Conservation (phyloP, 2,888 invertebrate species). For the Meghimatium bilineatum region DNA sequence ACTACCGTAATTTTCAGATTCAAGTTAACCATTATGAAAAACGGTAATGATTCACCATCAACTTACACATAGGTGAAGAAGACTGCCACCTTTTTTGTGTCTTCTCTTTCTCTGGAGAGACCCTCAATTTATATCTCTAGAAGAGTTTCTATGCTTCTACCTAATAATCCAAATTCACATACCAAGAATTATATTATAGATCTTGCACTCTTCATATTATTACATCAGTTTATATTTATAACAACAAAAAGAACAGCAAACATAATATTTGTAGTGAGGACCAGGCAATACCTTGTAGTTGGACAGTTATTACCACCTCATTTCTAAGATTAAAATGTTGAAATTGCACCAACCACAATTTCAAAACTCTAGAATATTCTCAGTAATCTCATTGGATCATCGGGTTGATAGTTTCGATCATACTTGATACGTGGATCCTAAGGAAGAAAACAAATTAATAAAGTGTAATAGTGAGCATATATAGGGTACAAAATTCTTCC, state of each 20-base stretch:
- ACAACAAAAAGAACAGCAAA: not conserved
- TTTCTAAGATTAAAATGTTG: not conserved
- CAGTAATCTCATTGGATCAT: slow-evolving; percentile 1
- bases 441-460: slow-evolving; percentile 1
- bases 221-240: not conserved
- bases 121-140: too few relatives aligned
- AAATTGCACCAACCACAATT: not conserved
- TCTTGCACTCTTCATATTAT: not conserved
- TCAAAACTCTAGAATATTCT: slow-evolving; percentile 16
- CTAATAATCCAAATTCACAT: too few relatives aligned
- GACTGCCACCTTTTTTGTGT: too few relatives aligned
- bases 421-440: slow-evolving; percentile 50
- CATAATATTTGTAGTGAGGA: not conserved
- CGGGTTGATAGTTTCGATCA: slow-evolving; percentile 22
- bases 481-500: too few relatives aligned
- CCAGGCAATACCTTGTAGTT: too few relatives aligned
- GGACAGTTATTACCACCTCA: too few relatives aligned
- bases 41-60: too few relatives aligned
- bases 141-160: too few relatives aligned
- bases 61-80: too few relatives aligned
- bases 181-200: not conserved
- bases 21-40: too few relatives aligned
- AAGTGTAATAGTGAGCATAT: not conserved
- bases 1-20: too few relatives aligned
- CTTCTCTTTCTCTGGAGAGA: too few relatives aligned